A percentile compares a stretch with the other conserved stretches of the same genome.
These are phyloP conservation scores for Aphidius gifuensis DNA, from an alignment of 1,140 invertebrate species.

Conservation along the genomic window DNA sequence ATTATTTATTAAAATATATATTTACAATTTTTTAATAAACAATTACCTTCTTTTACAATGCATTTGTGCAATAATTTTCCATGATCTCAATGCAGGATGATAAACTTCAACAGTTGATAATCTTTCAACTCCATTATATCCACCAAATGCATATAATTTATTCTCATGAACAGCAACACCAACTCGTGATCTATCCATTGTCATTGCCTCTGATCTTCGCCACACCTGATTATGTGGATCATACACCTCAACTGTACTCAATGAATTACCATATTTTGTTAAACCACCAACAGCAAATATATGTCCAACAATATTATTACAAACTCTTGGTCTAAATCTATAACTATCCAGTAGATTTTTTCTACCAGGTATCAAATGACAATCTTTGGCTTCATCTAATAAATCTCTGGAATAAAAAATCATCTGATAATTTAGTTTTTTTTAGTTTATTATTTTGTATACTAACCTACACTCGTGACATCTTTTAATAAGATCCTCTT, in stretches of 20 bases:
- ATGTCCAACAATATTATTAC: constrained; percentile 72
- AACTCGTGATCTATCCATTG: constrained; percentile 72
- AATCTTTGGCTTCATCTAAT: constrained; percentile 80
- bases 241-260: constrained; percentile 85
- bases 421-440: too few species aligned
- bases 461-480: constrained; percentile 69
- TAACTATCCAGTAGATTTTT: constrained; percentile 72
- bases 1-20: constrained; percentile 3
- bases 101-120: constrained; percentile 87
- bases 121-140: constrained; percentile 79
- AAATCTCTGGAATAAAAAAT: constrained; percentile 62
- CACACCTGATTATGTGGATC: constrained; percentile 73
- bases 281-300: constrained; percentile 88
- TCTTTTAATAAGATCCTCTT: constrained; percentile 75
- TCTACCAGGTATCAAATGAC: constrained; percentile 82
- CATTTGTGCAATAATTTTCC: constrained; percentile 80
- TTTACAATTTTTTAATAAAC: neutral
- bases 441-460: neutral
- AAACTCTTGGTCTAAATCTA: constrained; percentile 71
- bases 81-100: constrained; percentile 69
- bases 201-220: constrained; percentile 81
- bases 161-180: constrained; percentile 80
- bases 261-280: constrained; percentile 80
- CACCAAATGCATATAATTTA: constrained; percentile 71
- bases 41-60: constrained; percentile 74